Conservation (phyloP, 2,113 vertebrate species). For the Colossoma macropomum region DNA sequence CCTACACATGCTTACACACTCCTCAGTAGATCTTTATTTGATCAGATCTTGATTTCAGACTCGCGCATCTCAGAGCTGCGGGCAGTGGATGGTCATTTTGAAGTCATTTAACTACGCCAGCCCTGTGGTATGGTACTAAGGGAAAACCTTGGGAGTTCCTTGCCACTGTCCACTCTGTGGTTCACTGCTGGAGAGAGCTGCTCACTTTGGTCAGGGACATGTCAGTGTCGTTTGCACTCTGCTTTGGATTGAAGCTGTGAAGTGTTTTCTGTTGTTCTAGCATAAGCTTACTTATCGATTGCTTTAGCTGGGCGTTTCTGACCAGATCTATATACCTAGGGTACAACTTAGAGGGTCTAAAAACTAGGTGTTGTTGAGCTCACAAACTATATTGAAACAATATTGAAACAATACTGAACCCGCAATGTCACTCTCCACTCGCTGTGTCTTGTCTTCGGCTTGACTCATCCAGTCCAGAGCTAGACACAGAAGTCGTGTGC, state of each 20-base stretch:
- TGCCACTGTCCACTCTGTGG: neutral
- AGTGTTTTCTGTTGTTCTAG: neutral
- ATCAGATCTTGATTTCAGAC: neutral
- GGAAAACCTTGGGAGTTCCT: neutral
- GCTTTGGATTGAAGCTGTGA: neutral
- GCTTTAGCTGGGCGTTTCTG: neutral
- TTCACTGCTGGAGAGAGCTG: neutral
- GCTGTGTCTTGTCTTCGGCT: neutral
- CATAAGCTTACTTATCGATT: neutral
- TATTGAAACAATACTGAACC: neutral
- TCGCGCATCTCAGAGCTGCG: neutral
- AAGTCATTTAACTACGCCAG: neutral
- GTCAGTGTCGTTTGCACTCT: neutral
- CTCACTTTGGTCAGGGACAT: neutral
- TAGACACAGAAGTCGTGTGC: neutral
- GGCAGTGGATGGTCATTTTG: neutral
- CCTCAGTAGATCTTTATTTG: conserved; percentile 1
- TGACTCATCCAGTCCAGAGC: neutral
- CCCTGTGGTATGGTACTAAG: neutral
- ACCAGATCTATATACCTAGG: neutral
- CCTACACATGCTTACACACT: neutral
- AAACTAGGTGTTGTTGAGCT: too few relatives aligned
- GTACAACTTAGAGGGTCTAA: neutral
- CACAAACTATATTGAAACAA: neutral
- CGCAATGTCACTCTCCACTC: neutral